Evolutionary conservation across 2,797 vertebrate genomes (phyloP).

Genomic region (Hydrocynus forskahlii): DNA sequence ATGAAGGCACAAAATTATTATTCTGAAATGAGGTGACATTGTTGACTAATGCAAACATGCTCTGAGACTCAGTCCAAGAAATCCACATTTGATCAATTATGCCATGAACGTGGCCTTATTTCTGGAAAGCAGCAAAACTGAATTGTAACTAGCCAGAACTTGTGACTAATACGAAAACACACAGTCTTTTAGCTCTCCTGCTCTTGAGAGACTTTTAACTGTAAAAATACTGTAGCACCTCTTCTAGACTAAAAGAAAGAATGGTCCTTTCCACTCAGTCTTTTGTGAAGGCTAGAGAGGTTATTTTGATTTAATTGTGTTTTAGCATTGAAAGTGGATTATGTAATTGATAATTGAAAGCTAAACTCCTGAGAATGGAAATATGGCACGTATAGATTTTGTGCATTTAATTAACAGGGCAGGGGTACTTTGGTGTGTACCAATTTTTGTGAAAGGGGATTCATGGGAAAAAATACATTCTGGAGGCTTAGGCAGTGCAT

Average conservation of each 20-base stretch:
- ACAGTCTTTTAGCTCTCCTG: slow-evolving; percentile 18
- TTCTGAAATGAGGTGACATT: not conserved
- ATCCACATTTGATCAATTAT: slow-evolving; percentile 65
- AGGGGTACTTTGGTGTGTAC: slow-evolving; percentile 29
- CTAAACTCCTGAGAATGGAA: slow-evolving; percentile 38
- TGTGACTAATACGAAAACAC: not conserved
- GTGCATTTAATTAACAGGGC: slow-evolving; percentile 42
- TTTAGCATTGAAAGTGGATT: slow-evolving; percentile 22
- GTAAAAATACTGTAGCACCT: not conserved
- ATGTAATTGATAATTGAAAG: slow-evolving; percentile 42
- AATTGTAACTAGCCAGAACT: not conserved
- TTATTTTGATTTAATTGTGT: slow-evolving; percentile 37
- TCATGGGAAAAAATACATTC: slow-evolving; percentile 23
- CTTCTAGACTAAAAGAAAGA: not conserved
- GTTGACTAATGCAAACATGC: slow-evolving; percentile 11
- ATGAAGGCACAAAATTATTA: not conserved
- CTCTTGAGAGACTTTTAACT: slow-evolving; percentile 7
- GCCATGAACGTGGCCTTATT: slow-evolving; percentile 63
- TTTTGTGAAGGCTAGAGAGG: slow-evolving; percentile 21
- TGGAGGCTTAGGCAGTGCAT: slow-evolving; percentile 19
- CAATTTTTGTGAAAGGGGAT: slow-evolving; percentile 27
- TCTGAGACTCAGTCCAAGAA: slow-evolving; percentile 47
- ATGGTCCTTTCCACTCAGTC: slow-evolving; percentile 2
- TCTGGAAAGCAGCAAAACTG: slow-evolving; percentile 22
- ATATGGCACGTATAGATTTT: slow-evolving; percentile 39